Percentiles rank a stretch among this genome's conserved stretches.
These are phyloP conservation scores for Trichechus manatus DNA, from an alignment of 2,113 vertebrate genomes.

Conservation along the genomic window DNA sequence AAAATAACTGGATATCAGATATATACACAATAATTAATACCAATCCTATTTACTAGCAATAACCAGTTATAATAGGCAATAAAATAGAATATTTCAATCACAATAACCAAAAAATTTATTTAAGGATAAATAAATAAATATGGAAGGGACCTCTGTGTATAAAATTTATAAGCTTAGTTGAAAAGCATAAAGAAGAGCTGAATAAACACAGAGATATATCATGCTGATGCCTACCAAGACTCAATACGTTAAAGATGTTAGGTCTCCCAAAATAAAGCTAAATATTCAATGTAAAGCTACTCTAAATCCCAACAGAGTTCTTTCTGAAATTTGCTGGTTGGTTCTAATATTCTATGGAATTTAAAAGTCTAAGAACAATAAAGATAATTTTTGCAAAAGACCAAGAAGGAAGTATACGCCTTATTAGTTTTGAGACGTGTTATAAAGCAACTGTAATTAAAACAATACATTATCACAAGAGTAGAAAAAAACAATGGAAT, in stretches of 20 bases:
- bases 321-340: background rate
- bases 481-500: background rate
- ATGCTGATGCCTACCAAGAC: background rate
- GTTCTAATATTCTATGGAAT: slow-evolving; percentile 1
- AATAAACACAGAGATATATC: background rate
- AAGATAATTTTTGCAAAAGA: background rate
- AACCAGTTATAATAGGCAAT: background rate
- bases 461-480: background rate
- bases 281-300: background rate
- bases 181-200: background rate
- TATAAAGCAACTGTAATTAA: background rate
- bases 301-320: background rate
- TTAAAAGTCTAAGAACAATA: background rate
- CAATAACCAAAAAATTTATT: too few relatives aligned
- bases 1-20: background rate
- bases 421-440: background rate
- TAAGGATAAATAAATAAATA: background rate
- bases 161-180: background rate
- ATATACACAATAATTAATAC: background rate
- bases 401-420: background rate
- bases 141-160: background rate
- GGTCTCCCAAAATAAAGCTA: background rate
- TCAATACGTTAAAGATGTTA: background rate
- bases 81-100: background rate
- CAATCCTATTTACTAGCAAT: background rate